Evolutionary conservation across 1,140 invertebrate species (phyloP).

Genomic region (Nebria ingens): DNA sequence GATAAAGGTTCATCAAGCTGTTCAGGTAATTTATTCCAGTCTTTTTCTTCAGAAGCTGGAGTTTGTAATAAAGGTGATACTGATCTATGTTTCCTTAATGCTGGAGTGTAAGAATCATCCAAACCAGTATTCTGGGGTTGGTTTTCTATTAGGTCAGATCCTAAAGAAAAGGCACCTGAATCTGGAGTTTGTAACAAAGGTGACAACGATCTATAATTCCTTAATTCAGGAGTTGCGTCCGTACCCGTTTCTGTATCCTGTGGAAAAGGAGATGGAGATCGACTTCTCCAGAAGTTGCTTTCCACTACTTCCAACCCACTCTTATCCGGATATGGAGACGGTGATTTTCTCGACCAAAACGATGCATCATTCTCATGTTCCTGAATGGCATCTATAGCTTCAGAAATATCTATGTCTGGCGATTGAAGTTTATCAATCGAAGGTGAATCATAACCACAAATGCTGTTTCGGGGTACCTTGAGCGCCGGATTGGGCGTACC

Average conservation of each 20-base stretch:
- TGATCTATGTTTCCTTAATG: neutral
- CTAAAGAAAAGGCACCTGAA: too few species aligned
- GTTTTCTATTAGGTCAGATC: too few species aligned
- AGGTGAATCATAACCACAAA: constrained; percentile 14
- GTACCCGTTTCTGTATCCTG: neutral
- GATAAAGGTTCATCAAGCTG: neutral
- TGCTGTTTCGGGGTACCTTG: constrained; percentile 21
- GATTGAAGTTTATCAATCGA: neutral
- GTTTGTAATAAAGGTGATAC: neutral
- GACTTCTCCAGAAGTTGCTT: constrained; percentile 14
- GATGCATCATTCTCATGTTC: neutral
- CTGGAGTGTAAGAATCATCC: neutral
- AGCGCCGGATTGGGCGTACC: neutral
- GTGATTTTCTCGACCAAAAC: neutral
- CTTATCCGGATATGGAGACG: neutral
- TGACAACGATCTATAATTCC: too few species aligned
- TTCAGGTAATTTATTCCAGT: neutral
- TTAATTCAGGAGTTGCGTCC: neutral
- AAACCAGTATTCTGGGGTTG: neutral
- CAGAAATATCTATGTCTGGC: neutral
- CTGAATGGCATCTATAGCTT: neutral
- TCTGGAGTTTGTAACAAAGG: too few species aligned
- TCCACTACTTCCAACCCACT: constrained; percentile 14
- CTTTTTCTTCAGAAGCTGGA: neutral
- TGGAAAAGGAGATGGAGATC: constrained; percentile 16